phyloP scores from a whole-genome alignment of 2,797 vertebrate species.

The Prionace glauca region DNA sequence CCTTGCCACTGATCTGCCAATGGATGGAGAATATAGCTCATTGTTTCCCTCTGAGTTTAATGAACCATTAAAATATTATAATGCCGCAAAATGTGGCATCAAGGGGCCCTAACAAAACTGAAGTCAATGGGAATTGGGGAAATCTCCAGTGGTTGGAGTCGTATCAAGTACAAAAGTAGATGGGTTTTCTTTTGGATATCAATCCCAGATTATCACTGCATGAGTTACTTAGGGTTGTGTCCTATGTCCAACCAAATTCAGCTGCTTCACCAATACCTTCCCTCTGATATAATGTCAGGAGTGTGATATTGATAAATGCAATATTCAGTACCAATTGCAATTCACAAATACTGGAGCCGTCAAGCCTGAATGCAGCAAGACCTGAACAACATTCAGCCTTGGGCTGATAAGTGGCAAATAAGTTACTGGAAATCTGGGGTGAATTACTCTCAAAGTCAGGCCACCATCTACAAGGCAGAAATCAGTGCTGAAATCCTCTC shows the following conservation, averaged over 20 bases:
- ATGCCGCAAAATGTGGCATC: too few relatives aligned
- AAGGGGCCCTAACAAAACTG: background rate
- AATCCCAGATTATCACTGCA: too few relatives aligned
- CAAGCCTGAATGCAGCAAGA: background rate
- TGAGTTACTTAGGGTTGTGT: background rate
- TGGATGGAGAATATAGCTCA: background rate
- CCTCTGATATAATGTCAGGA: background rate
- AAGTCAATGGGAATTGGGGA: background rate
- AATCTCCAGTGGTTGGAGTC: background rate
- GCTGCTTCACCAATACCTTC: background rate
- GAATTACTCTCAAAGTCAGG: background rate
- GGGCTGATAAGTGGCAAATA: too few relatives aligned
- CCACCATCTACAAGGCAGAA: background rate
- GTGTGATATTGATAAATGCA: background rate
- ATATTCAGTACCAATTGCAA: background rate
- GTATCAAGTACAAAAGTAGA: background rate
- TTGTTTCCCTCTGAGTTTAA: background rate
- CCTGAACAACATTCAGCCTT: background rate
- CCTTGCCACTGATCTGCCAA: background rate
- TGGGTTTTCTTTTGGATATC: background rate
- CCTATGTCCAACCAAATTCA: background rate
- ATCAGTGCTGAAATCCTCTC: background rate
- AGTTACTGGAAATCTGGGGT: background rate
- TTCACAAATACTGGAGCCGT: background rate
- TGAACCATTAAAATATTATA: background rate